Conservation (phyloP, 2,797 vertebrate species). For the Pseudotriccus pelzelni region DNA sequence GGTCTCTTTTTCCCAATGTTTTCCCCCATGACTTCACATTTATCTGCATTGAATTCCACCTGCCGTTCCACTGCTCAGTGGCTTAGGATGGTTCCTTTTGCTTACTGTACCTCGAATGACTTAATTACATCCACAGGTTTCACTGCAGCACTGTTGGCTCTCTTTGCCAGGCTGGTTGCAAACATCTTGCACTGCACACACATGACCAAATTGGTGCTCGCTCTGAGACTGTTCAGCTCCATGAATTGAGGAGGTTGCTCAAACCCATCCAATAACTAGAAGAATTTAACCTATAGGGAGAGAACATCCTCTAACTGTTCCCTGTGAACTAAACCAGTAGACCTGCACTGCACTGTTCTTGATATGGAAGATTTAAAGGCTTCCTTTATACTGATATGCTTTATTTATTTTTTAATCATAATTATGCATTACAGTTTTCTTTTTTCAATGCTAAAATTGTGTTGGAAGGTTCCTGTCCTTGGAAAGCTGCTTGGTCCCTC, state of each 20-base stretch:
- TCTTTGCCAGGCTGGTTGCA: not conserved
- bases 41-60: not conserved
- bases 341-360: not conserved
- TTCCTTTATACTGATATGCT: rapidly evolving
- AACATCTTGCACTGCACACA: rapidly evolving
- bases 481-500: not conserved
- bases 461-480: not conserved
- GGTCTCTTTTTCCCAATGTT: not conserved
- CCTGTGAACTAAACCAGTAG: not conserved
- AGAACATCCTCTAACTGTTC: not conserved
- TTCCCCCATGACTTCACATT: not conserved
- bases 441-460: not conserved
- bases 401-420: not conserved
- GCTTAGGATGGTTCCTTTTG: not conserved
- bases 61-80: rapidly evolving
- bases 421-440: not conserved
- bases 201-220: not conserved
- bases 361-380: not conserved
- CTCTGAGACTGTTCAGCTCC: not conserved
- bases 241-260: not conserved
- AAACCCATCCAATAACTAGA: not conserved
- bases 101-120: rapidly evolving
- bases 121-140: not conserved
- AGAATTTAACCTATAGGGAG: not conserved
- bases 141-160: not conserved